Conservation (phyloP, 2,797 vertebrate genomes). For the Anguilla marmorata region DNA sequence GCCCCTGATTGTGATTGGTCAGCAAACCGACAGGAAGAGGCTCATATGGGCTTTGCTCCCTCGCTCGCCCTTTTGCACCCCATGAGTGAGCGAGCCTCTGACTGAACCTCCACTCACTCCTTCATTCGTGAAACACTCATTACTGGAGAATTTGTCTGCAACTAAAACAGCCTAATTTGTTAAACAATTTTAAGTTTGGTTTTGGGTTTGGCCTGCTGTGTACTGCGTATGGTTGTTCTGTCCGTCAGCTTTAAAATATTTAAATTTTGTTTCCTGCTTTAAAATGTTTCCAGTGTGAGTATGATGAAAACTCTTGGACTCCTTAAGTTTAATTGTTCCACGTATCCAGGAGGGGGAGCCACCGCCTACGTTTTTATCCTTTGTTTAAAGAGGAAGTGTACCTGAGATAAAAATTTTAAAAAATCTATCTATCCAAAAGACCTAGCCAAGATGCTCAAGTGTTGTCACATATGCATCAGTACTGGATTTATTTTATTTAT, state of each 20-base stretch:
- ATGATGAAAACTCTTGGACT: neutral
- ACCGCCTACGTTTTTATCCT: neutral
- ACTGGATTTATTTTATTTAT: neutral
- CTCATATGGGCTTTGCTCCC: constrained; percentile 50
- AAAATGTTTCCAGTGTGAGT: neutral
- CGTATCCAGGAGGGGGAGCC: neutral
- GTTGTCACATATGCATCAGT: neutral
- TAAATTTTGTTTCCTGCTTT: neutral
- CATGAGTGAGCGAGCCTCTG: neutral
- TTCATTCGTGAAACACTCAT: neutral
- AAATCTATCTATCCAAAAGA: neutral
- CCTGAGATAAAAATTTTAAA: neutral
- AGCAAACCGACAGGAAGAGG: constrained; percentile 62
- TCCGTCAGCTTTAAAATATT: neutral
- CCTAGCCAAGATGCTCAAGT: too few species aligned
- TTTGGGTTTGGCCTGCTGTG: too few species aligned
- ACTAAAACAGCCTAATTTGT: too few species aligned
- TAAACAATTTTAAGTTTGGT: too few species aligned
- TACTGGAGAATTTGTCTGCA: too few species aligned
- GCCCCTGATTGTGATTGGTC: constrained; percentile 61
- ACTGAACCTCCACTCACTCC: neutral
- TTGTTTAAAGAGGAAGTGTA: neutral
- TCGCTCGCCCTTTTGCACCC: neutral
- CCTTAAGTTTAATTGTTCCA: neutral
- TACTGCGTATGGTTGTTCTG: too few species aligned